phyloP scores from a whole-genome alignment of 2,797 vertebrate genomes.

The Semotilus atromaculatus region DNA sequence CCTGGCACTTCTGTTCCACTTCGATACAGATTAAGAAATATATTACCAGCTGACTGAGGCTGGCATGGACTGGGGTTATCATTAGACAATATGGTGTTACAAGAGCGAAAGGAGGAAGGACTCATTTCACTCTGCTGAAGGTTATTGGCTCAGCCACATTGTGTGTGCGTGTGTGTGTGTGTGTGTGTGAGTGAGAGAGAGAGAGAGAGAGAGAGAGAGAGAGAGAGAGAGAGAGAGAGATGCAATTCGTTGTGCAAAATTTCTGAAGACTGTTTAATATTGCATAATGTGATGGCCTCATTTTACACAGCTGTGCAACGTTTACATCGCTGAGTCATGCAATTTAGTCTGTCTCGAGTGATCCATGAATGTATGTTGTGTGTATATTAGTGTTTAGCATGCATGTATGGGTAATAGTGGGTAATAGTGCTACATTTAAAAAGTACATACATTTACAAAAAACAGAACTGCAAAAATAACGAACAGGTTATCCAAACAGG shows the following conservation, averaged over 20 bases:
- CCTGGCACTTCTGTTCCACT: constrained; percentile 1
- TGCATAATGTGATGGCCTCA: constrained; percentile 14
- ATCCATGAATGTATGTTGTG: constrained; percentile 17
- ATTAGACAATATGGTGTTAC: constrained; percentile 46
- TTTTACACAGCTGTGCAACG: constrained; percentile 4
- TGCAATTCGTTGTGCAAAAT: constrained; percentile 15
- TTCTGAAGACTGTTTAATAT: constrained; percentile 18
- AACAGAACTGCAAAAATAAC: background rate
- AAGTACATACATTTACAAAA: background rate
- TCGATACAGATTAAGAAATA: constrained; percentile 31
- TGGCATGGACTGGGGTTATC: constrained; percentile 36
- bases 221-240: background rate
- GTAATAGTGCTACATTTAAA: background rate
- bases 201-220: too few species aligned
- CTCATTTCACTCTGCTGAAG: constrained; percentile 30
- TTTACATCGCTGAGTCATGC: constrained; percentile 11
- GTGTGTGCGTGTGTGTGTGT: constrained; percentile 17
- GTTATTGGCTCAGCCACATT: constrained; percentile 27
- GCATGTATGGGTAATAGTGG: background rate
- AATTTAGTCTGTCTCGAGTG: background rate
- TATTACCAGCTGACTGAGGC: constrained; percentile 38
- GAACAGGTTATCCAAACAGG: background rate
- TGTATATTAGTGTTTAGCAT: constrained; percentile 30
- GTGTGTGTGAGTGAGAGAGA: background rate
- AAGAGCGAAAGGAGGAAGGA: background rate